Conservation (phyloP, 2,888 invertebrate species). For the Thyatira batis region DNA sequence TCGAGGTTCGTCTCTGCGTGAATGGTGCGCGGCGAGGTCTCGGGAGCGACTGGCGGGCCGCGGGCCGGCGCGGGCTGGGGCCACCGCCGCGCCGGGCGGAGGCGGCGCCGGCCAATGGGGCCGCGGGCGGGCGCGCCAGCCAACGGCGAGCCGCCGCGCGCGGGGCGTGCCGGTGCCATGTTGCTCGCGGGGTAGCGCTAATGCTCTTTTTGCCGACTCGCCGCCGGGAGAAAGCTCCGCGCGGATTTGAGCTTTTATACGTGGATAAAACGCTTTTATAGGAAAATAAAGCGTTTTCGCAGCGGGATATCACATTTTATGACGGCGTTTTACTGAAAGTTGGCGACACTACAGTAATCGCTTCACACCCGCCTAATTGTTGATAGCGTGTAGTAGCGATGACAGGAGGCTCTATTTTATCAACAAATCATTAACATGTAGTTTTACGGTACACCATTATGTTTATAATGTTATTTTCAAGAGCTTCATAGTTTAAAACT, state of each 20-base stretch:
- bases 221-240: constrained; percentile 78
- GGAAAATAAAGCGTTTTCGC: constrained; percentile 80
- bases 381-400: constrained; percentile 41
- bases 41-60: constrained; percentile 14
- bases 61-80: constrained; percentile 36
- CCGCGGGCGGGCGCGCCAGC: constrained; percentile 37
- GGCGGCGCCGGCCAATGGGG: constrained; percentile 36
- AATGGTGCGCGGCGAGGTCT: constrained; percentile 19
- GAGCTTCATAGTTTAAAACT: too few species aligned
- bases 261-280: constrained; percentile 82
- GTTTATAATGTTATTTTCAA: neutral
- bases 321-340: constrained; percentile 77
- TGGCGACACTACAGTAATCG: constrained; percentile 75
- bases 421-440: too few species aligned
- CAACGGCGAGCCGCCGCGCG: constrained; percentile 35
- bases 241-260: constrained; percentile 82
- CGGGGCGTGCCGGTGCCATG: constrained; percentile 76
- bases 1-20: constrained; percentile 49
- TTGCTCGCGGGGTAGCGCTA: constrained; percentile 63
- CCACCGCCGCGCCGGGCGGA: constrained; percentile 46
- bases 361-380: constrained; percentile 66
- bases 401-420: too few species aligned
- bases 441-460: too few species aligned
- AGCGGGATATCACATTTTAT: constrained; percentile 79
- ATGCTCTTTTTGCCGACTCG: constrained; percentile 78